Base-by-base conservation (phyloP, 2,797 vertebrate species). In the Orientallactaga sibirica region DNA sequence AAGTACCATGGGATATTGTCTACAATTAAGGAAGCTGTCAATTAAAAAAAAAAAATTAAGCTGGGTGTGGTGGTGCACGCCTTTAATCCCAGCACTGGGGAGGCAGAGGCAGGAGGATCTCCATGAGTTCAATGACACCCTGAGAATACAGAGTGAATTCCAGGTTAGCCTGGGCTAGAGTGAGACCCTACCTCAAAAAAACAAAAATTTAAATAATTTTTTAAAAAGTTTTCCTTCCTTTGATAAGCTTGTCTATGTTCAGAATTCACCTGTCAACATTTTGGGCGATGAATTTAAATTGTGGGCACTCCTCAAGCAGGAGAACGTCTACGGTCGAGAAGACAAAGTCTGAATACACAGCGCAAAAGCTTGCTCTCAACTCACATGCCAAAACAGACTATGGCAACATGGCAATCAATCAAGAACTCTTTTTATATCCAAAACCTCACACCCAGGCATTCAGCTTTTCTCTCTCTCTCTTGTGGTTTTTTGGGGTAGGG, bases 251-350 rank as follows among this genome's bases (percentile, higher is more conserved):
- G 83, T 78, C 62, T 77, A 62, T 27, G 91, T 86, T 92, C n/a
- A 67, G 62, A 93, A 85, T 85, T 92, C 89, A 95, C 81, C 86
- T 94, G 84, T 92, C 81, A 95, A 79, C 74, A 64, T 79, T 93
- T 93, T n/a, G 91, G 67, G 48, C 87, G 89, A 81, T 81, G 77
- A 78, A 82, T 73, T 91, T 86, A 96, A 86, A 43, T 82, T 85
- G 75, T 89, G 52, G 91, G 66, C 15, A 64, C 52, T 84, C 76
- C 12, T 77, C 66, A 74, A 87, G 48, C 75, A 79, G 75, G 77
- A 93, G 55, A 73, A n/a, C 43, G 55, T 33, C 43, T 52, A 29
- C 12, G 84, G 14, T 27, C 67, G 37, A 16, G 33, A 86, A 90
- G 58, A 88, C 3, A 58, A 92, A 94, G 86, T 67, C 64, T 84